Evolutionary conservation across 1,140 invertebrate species (phyloP), one percentile per base, ranked within the genome.

Genomic region (Brachionus calyciflorus): DNA sequence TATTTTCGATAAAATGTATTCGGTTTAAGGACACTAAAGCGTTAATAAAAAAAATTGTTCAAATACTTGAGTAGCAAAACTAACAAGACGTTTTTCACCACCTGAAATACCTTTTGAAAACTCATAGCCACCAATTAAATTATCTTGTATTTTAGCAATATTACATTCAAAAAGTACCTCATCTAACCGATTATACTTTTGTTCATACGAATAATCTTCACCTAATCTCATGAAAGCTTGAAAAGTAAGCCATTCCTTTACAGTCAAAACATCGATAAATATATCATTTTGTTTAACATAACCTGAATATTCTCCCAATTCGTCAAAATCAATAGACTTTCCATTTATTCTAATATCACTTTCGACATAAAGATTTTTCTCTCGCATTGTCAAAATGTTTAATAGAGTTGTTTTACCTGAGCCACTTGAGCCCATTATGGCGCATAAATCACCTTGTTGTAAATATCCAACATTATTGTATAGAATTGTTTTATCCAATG

Each of bases 21-120:
- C n/a, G n/a, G n/a, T n/a, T n/a, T n/a, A n/a, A n/a, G n/a, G n/a
- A n/a, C n/a, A n/a, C n/a, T n/a, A n/a, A n/a, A n/a, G n/a, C n/a
- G n/a, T n/a, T n/a, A n/a, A n/a, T n/a, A n/a, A n/a, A n/a, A n/a
- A n/a, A n/a, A n/a, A n/a, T n/a, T n/a, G n/a, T n/a, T n/a, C n/a
- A n/a, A n/a, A n/a, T n/a, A 95, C 92, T 87, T 98, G 94, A 0
- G 93, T 92, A 33, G 94, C 95, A 84, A 98, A 96, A 0, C 94
- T 91, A 14, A 98, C 84, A 79, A 95, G 88, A 83, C 96, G 96
- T 87, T 91, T 91, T 86, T 98, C 96, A 0, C 95, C 95, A 17
- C 94, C 94, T 0, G 94, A 97, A 26, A 98, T 91, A 0, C 94
- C 93, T 86, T 95, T 95, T 0, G 92, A 84, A 55, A 90, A 85